Percentiles rank a stretch among this genome's conserved stretches.
phyloP scores from a whole-genome alignment of 2,113 vertebrate species.

The Zingel zingel region DNA sequence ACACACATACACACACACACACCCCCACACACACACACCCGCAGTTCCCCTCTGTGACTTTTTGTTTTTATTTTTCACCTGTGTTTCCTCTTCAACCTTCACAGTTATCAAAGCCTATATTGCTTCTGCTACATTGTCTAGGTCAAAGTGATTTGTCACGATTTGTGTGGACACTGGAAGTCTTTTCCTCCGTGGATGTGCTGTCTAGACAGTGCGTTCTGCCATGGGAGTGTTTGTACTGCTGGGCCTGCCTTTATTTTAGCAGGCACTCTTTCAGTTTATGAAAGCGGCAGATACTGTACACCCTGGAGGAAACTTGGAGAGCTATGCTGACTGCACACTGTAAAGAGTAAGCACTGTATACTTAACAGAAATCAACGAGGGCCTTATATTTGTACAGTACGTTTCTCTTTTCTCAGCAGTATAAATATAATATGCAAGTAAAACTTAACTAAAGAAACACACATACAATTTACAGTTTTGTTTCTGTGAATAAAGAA shows the following conservation, averaged over 20 bases:
- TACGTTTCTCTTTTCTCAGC: neutral
- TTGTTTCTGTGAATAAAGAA: neutral
- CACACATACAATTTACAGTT: neutral
- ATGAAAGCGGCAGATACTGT: conserved; percentile 53
- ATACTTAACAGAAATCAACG: neutral
- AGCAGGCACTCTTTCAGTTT: conserved; percentile 42
- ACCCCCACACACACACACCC: conserved; percentile 10
- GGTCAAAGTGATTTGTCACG: conserved; percentile 80
- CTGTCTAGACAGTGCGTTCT: conserved; percentile 71
- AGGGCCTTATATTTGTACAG: neutral
- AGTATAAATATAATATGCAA: conserved; percentile 2
- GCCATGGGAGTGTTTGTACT: conserved; percentile 36
- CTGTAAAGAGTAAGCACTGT: neutral
- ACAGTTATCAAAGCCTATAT: conserved; percentile 73
- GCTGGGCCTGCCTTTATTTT: conserved; percentile 53
- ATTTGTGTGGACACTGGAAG: conserved; percentile 73
- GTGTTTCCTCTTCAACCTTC: conserved; percentile 69
- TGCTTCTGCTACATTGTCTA: conserved; percentile 65
- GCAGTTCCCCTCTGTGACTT: conserved; percentile 31
- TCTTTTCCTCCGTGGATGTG: conserved; percentile 64
- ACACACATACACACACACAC: neutral
- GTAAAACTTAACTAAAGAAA: neutral
- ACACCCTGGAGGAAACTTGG: conserved; percentile 34
- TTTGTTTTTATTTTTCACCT: conserved; percentile 61
- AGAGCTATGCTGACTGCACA: conserved; percentile 25